Base-by-base conservation (phyloP, 2,888 invertebrate species). In the Noctuana brunneofusca region DNA sequence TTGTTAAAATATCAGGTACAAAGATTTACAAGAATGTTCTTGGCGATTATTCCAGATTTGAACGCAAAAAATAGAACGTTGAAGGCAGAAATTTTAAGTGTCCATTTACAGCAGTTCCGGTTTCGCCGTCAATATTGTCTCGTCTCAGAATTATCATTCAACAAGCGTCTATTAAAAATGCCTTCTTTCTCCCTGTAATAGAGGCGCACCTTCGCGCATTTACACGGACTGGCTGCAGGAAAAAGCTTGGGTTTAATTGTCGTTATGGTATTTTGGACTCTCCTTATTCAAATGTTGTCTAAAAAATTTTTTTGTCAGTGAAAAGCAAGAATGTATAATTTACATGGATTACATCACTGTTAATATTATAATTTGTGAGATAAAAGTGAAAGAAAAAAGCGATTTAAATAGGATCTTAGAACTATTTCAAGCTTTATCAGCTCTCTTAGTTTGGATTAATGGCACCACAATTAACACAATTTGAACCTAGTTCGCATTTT, bases 141-240 rank as follows among this genome's bases (percentile, higher is more conserved):
- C 53, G 27, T 46, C 43, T 53, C 52, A 20, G 53, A 59, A 59
- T 59, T 59, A 53, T 53, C 53, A 53, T 59, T 59, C 58, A 52
- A 52, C 50, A 52, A 43, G 41, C 52, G 58, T 58, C 58, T 58
- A 58, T 58, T 52, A 50, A 43, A 58, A 59, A 59, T 58, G 58
- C 58, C 49, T 58, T 58, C 58, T 52, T 49, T 58, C 52, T 52
- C n/a, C n/a, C 52, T 52, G 12, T 11, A 32, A 11, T 12, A 24
- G 24, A 24, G 32, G 9, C 11, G 11, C 11, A 32, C 11, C 24
- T 24, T 24, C 24, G 24, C 24, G 24, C 24, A 9, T 32, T 32
- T 32, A 32, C 11, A 1, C 32, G 12, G 12, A 9, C 32, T 32
- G 32, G 11, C 32, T 32, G 2, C 4, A 24, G 3, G 24, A 4